phyloP scores from a whole-genome alignment of 2,888 invertebrate genomes.

The Prostheceraeus crozeri region DNA sequence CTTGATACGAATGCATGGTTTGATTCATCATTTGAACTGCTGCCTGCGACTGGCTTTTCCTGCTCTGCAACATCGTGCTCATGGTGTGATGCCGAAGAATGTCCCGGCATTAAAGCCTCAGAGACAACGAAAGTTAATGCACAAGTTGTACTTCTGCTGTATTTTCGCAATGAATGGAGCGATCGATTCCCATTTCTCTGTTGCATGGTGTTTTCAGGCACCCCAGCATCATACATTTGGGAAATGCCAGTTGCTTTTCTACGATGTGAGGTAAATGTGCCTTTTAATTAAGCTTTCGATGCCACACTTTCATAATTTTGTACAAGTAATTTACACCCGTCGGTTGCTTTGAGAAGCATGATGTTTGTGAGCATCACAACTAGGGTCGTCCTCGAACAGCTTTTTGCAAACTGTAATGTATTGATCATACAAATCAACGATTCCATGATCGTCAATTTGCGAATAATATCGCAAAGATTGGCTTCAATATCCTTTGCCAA shows the following conservation, averaged over 20 bases:
- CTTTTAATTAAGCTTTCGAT: constrained; percentile 1
- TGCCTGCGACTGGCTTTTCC: too few relatives aligned
- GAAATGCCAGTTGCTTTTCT: not conserved
- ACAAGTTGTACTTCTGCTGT: constrained; percentile 7
- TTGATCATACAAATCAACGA: constrained; percentile 1
- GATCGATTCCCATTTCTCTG: not conserved
- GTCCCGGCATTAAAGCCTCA: too few relatives aligned
- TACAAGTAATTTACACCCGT: constrained; percentile 1
- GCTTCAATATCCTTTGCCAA: not conserved
- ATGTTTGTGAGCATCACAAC: not conserved
- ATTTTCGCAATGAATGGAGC: not conserved
- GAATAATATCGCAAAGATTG: constrained; percentile 14
- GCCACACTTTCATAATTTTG: constrained; percentile 16
- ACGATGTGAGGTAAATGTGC: not conserved
- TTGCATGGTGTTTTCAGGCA: too few relatives aligned
- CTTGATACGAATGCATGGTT: too few relatives aligned
- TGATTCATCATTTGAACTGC: too few relatives aligned
- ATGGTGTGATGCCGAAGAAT: too few relatives aligned
- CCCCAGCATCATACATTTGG: not conserved
- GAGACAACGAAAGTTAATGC: too few relatives aligned
- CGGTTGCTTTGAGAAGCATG: constrained; percentile 4
- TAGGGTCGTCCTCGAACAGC: constrained; percentile 14
- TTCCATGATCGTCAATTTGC: constrained; percentile 1
- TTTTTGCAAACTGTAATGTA: constrained; percentile 7
- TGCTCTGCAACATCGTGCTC: too few relatives aligned